A percentile compares a stretch with the other conserved stretches of the same genome.
These are phyloP conservation scores for Periophthalmus modestus DNA, from an alignment of 2,113 vertebrate genomes.

Conservation along the genomic window DNA sequence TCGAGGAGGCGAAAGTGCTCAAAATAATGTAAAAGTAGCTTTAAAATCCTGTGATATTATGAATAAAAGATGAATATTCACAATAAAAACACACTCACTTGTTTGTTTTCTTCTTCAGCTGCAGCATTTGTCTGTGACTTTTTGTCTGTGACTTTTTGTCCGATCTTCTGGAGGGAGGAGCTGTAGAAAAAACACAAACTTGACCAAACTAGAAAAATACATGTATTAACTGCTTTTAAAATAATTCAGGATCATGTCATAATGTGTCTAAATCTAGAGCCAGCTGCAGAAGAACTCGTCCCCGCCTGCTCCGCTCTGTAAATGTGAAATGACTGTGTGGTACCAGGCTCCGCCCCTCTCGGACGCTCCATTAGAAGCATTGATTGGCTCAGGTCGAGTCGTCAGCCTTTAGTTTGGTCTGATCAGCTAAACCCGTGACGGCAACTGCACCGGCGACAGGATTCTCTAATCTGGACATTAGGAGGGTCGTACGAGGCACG, in stretches of 20 bases:
- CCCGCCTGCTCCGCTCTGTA: neutral
- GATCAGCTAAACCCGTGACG: conserved; percentile 67
- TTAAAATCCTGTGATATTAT: too few relatives aligned
- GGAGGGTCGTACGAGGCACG: neutral
- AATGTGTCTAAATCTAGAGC: too few relatives aligned
- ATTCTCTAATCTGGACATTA: conserved; percentile 12
- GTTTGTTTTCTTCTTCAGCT: neutral
- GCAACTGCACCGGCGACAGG: conserved; percentile 23
- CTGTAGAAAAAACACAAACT: neutral
- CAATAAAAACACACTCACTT: neutral
- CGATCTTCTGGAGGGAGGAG: neutral
- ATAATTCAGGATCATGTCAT: too few relatives aligned
- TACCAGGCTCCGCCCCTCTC: neutral
- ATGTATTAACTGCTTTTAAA: too few relatives aligned
- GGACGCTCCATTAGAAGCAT: conserved; percentile 39
- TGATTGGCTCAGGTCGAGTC: conserved; percentile 58
- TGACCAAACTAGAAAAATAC: neutral
- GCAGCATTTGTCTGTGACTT: neutral
- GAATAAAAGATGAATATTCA: too few relatives aligned
- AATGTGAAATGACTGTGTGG: neutral
- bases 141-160: neutral
- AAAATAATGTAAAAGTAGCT: too few relatives aligned
- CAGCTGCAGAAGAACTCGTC: neutral
- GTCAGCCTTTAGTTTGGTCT: conserved; percentile 66
- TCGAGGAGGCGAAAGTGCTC: too few relatives aligned